These are phyloP conservation scores for Oryzias melastigma DNA, from an alignment of 2,113 vertebrate genomes.

Conservation along the genomic window DNA sequence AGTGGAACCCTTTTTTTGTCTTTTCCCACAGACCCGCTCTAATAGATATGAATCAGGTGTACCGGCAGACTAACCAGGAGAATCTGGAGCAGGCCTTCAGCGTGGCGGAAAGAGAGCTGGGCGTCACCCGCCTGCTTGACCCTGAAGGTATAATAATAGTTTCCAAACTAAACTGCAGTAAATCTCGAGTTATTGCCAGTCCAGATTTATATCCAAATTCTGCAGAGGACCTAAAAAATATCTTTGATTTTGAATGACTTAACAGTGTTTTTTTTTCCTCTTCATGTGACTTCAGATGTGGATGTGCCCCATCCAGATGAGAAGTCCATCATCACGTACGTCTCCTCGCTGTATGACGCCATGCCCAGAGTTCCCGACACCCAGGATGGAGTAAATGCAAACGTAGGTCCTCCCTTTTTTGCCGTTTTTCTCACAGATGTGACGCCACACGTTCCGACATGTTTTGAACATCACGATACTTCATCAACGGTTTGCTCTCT, in stretches of 20 bases:
- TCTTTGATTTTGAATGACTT: background rate
- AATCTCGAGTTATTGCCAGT: background rate
- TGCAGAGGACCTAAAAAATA: background rate
- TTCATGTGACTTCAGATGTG: conserved; percentile 64
- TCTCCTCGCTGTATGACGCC: conserved; percentile 88
- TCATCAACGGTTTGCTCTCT: too few relatives aligned
- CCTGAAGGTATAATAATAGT: conserved; percentile 81
- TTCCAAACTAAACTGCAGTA: background rate
- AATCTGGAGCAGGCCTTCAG: conserved; percentile 97
- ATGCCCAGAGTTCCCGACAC: conserved; percentile 90
- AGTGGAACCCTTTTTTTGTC: background rate
- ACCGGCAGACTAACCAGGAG: conserved; percentile 87
- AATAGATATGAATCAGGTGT: conserved; percentile 90
- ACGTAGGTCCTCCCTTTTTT: conserved; percentile 74
- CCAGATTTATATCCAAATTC: background rate
- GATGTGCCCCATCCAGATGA: conserved; percentile 80
- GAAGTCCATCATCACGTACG: conserved; percentile 81
- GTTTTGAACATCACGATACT: too few relatives aligned
- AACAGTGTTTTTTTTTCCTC: background rate
- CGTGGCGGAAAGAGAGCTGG: conserved; percentile 87
- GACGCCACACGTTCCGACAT: too few relatives aligned
- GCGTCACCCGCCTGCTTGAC: conserved; percentile 91
- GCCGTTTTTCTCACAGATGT: too few relatives aligned
- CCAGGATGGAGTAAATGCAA: conserved; percentile 87
- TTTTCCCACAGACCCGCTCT: conserved; percentile 80